phyloP scores from a whole-genome alignment of 2,113 vertebrate genomes.

The Crocuta crocuta region DNA sequence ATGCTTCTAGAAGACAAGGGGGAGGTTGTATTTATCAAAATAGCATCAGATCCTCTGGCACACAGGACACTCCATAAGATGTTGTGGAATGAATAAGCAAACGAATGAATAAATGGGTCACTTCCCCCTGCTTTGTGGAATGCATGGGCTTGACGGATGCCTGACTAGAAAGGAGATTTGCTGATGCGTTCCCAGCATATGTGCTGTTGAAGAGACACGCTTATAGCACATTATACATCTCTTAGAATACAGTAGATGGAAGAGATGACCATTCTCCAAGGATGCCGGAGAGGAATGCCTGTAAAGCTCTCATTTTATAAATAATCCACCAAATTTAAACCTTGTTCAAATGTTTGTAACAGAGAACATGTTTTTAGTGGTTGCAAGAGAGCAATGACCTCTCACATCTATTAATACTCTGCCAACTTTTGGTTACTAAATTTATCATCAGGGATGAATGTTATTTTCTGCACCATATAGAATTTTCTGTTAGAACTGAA shows the following conservation, averaged over 20 bases:
- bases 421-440: conserved; percentile 83
- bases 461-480: conserved; percentile 84
- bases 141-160: not conserved
- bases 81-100: not conserved
- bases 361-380: conserved; percentile 87
- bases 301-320: conserved; percentile 85
- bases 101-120: not conserved
- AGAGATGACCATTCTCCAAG: conserved; percentile 69
- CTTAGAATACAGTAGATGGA: conserved; percentile 56
- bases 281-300: conserved; percentile 72
- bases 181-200: not conserved
- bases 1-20: not conserved
- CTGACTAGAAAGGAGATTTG: not conserved
- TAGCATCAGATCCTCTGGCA: not conserved
- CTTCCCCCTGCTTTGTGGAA: not conserved
- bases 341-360: conserved; percentile 83
- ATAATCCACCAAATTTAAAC: conserved; percentile 85
- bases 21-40: not conserved
- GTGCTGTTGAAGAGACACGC: not conserved
- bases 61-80: not conserved
- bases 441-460: conserved; percentile 78
- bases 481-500: conserved; percentile 74
- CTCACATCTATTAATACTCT: conserved; percentile 85
- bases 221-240: conserved; percentile 40
- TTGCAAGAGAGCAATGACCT: conserved; percentile 81